Base-by-base conservation (phyloP, 2,113 vertebrate species). In the Nycticorax nycticorax region DNA sequence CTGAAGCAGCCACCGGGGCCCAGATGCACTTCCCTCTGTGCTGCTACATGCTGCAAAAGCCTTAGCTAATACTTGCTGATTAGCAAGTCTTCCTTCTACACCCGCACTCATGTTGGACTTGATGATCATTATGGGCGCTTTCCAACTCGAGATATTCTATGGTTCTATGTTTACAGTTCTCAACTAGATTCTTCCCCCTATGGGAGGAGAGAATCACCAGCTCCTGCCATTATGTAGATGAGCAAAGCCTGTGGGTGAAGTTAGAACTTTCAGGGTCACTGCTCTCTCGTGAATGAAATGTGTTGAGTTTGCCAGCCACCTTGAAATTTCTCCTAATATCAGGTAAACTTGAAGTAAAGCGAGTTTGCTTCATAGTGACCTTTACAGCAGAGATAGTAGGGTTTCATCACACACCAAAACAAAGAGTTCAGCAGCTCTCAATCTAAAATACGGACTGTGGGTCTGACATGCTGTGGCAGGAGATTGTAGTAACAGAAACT, bases 11-110 rank as follows among this genome's bases (percentile, higher is more conserved):
- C 19, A 60, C 7, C 4, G 76, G 30, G 18, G 45, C 6, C 8
- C 22, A 1, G 2, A 50, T 13, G n/a, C 1, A 0, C 18, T 33
- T 64, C 35, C 15, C 3, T 28, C 33, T 74, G n/a, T 67, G 47
- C 26, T 81, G 32, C 37, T 78, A 62, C 11, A 12, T 3, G 14
- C 60, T 71, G 43, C 12, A 78, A 81, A 95, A 62, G 13, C 14
- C 45, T 66, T 0, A 1, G 14, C 13, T 62, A 69, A 43, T 33
- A 67, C n/a, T 48, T 16, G 14, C 37, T 74, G 47, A 75, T 45
- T 41, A 9, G 5, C 11, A 87, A 43, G 18, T 56, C 33, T 60
- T 84, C n/a, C 19, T n/a, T 47, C 35, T 87, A n/a, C 72, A 84
- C 8, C 16, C 2, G 1, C 50, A 74, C 19, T 78, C 12, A 41